These are phyloP conservation scores for Xiphophorus maculatus DNA, from an alignment of 2,113 vertebrate species.

Conservation along the genomic window DNA sequence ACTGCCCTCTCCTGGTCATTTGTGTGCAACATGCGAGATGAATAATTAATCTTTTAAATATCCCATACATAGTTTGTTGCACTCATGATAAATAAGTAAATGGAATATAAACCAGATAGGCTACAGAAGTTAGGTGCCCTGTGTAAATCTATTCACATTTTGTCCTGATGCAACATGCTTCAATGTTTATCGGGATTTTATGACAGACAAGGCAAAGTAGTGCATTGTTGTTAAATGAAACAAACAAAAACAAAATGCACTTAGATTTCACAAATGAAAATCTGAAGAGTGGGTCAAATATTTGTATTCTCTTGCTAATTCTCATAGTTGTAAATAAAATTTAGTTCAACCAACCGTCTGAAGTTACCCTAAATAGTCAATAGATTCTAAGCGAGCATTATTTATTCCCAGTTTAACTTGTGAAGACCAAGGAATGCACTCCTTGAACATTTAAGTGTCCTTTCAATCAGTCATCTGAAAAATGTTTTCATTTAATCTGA, in stretches of 20 bases:
- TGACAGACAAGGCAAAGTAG: background rate
- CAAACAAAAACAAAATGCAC: no score
- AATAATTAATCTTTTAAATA: conserved; percentile 37
- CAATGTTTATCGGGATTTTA: background rate
- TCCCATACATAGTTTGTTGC: background rate
- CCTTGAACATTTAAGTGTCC: no score
- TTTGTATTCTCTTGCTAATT: no score
- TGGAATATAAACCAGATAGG: background rate
- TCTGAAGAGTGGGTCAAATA: no score
- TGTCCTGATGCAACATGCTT: background rate
- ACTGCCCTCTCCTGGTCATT: conserved; percentile 49
- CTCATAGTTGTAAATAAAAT: background rate
- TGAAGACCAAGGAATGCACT: background rate
- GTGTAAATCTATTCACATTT: background rate
- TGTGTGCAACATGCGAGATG: conserved; percentile 28
- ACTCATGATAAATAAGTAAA: background rate
- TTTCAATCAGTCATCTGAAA: background rate
- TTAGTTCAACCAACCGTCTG: background rate
- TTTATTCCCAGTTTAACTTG: background rate
- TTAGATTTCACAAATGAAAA: no score
- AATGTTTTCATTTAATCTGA: background rate
- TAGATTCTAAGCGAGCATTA: background rate
- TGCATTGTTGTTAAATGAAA: no score
- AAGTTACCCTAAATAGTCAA: background rate
- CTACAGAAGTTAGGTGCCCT: background rate